A percentile compares a stretch with the other conserved stretches of the same genome.
phyloP scores from a whole-genome alignment of 2,113 vertebrate species.

The Ciconia boyciana region DNA sequence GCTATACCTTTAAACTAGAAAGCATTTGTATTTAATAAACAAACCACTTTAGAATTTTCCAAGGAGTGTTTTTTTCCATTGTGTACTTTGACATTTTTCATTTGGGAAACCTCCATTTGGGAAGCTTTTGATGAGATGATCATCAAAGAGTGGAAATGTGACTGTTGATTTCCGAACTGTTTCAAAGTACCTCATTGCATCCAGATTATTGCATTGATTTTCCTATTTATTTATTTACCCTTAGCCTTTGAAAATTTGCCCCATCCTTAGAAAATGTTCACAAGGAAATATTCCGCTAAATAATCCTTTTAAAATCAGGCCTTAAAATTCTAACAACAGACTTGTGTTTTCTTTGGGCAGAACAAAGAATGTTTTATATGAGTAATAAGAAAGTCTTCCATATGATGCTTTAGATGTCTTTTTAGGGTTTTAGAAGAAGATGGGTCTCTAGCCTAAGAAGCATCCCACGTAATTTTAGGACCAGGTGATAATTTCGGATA shows the following conservation, averaged over 20 bases:
- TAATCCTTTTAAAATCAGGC: background rate
- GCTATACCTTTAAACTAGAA: background rate
- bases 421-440: background rate
- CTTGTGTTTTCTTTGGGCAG: background rate
- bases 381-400: background rate
- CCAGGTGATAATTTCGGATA: background rate
- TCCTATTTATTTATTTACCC: background rate
- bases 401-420: background rate
- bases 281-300: background rate
- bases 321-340: background rate
- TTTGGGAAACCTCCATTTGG: background rate
- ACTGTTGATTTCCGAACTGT: background rate
- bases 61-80: background rate
- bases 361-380: background rate
- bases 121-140: background rate
- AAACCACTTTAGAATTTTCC: constrained; percentile 21
- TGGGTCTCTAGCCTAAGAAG: background rate
- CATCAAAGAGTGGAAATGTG: background rate
- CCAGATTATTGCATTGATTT: background rate
- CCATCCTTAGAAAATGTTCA: background rate
- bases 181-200: background rate
- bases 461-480: background rate
- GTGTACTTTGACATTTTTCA: background rate
- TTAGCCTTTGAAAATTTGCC: background rate
- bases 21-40: background rate